Conservation (phyloP, 2,113 vertebrate genomes). For the Amphilophus citrinellus region DNA sequence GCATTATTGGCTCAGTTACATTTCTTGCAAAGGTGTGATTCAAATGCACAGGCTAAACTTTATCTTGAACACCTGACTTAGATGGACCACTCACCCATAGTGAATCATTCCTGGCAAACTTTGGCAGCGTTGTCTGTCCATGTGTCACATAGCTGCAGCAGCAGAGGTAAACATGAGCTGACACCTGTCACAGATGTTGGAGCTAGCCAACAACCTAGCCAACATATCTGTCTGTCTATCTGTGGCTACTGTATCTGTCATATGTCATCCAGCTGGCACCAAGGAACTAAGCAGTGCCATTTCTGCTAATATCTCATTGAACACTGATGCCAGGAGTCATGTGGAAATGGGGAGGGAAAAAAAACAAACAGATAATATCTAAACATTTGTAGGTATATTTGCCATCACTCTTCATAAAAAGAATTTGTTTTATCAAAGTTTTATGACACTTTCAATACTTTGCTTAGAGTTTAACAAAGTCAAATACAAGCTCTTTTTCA, state of each 20-base stretch:
- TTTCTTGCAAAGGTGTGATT: not conserved
- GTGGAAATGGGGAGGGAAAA: conserved; percentile 29
- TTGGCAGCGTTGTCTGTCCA: conserved; percentile 44
- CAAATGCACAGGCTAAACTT: not conserved
- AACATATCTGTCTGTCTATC: conserved; percentile 60
- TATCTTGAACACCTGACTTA: conserved; percentile 3
- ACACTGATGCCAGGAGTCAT: conserved; percentile 60
- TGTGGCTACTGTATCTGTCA: conserved; percentile 58
- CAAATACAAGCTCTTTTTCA: too few relatives aligned
- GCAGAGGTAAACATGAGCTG: conserved; percentile 67
- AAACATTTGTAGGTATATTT: not conserved
- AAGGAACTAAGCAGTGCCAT: conserved; percentile 57
- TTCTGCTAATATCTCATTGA: conserved; percentile 58
- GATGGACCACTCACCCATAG: conserved; percentile 23
- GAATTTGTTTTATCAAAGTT: not conserved
- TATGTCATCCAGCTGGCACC: conserved; percentile 55
- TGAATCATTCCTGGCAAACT: conserved; percentile 39
- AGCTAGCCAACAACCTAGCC: conserved; percentile 60
- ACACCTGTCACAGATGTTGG: conserved; percentile 75
- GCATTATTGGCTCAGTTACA: too few relatives aligned
- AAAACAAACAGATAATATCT: conserved; percentile 30
- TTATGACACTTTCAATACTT: not conserved
- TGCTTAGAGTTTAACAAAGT: not conserved
- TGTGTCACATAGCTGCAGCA: conserved; percentile 32
- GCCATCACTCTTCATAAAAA: not conserved